phyloP scores from a whole-genome alignment of 2,888 invertebrate species.

The Synanthedon vespiformis region DNA sequence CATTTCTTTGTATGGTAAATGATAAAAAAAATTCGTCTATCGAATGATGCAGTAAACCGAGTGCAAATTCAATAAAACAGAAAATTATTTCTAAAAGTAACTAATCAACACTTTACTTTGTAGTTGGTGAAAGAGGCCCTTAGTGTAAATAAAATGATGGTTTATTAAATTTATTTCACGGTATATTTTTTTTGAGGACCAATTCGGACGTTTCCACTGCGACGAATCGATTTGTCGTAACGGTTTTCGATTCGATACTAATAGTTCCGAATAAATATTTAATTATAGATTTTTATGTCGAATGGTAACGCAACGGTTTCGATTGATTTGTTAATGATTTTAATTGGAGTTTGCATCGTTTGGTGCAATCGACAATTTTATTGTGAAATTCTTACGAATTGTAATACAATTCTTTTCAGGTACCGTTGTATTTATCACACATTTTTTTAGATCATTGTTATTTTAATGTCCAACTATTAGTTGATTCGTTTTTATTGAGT shows the following conservation, averaged over 20 bases:
- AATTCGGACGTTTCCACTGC: slow-evolving; percentile 53
- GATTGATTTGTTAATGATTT: slow-evolving; percentile 48
- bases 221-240: slow-evolving; percentile 57
- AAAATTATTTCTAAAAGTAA: too few relatives aligned
- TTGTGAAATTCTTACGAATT: slow-evolving; percentile 15
- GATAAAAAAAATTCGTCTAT: too few relatives aligned
- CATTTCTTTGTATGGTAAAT: too few relatives aligned
- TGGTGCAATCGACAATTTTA: slow-evolving; percentile 9
- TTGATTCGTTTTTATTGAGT: slow-evolving; percentile 4
- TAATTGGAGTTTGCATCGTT: slow-evolving; percentile 34
- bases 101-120: too few relatives aligned
- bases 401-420: slow-evolving; percentile 10
- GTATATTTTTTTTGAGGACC: slow-evolving; percentile 32
- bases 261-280: slow-evolving; percentile 66
- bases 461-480: background rate
- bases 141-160: background rate
- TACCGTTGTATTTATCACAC: slow-evolving; percentile 14
- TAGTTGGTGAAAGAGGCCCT: too few relatives aligned
- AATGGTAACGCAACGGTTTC: slow-evolving; percentile 57
- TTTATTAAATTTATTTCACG: slow-evolving; percentile 38
- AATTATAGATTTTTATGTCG: slow-evolving; percentile 57
- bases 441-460: slow-evolving; percentile 6
- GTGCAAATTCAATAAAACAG: too few relatives aligned
- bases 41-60: too few relatives aligned
- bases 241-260: slow-evolving; percentile 45